Conservation (phyloP, 2,797 vertebrate genomes). For the Acropternis orthonyx region DNA sequence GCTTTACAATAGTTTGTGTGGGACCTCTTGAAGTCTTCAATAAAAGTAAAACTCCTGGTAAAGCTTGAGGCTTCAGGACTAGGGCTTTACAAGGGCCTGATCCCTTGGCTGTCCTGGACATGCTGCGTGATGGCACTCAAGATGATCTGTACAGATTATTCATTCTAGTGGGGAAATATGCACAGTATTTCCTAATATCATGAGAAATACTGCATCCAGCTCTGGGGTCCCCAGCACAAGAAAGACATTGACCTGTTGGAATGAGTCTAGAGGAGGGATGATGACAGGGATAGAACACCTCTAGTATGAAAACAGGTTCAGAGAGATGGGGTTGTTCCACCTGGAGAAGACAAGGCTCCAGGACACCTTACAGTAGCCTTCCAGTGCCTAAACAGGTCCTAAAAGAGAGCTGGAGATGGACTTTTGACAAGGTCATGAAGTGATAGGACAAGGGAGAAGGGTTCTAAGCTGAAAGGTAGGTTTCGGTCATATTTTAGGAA, state of each 20-base stretch:
- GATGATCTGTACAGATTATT: not conserved
- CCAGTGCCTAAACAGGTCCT: not conserved
- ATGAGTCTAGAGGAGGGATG: not conserved
- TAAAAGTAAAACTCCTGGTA: too few species aligned
- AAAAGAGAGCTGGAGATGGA: not conserved
- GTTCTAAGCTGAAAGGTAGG: not conserved
- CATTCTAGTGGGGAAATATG: not conserved
- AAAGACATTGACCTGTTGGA: rapidly evolving
- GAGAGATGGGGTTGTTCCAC: not conserved
- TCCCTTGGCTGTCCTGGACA: not conserved
- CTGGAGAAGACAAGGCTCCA: not conserved
- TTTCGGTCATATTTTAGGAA: not conserved
- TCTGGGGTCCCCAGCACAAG: not conserved
- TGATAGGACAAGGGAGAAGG: not conserved
- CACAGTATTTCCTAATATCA: not conserved
- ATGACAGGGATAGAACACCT: not conserved
- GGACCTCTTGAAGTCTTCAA: too few species aligned
- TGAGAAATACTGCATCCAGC: not conserved
- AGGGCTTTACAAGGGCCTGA: not conserved
- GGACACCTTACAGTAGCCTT: not conserved
- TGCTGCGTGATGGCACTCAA: not conserved
- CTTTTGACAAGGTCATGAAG: not conserved
- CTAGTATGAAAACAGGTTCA: too few species aligned
- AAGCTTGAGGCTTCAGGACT: too few species aligned
- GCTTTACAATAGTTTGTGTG: too few species aligned